Evolutionary conservation across 2,113 vertebrate genomes (phyloP), one percentile per base, ranked within the genome.

Genomic region (Leptobrachium leishanense): DNA sequence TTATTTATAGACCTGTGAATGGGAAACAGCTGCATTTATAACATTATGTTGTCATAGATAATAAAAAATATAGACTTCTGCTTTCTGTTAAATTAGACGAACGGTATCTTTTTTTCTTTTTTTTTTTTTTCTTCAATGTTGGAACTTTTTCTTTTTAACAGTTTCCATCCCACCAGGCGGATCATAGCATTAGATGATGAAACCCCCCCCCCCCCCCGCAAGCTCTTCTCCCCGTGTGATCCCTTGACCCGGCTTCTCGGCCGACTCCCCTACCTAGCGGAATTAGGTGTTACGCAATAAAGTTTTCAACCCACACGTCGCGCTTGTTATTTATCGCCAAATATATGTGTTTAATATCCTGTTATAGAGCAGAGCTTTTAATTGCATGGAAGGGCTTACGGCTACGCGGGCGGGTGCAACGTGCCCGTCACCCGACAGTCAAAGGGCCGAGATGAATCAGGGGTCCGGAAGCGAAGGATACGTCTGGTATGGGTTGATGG

Each of bases 1-100:
- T 86, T 84, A 85, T 83, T 82, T 89, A 89, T 87, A 77, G 86
- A 79, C 87, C 82, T 83, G 81, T 74, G 83, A 87, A 85, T 87
- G 74, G 81, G 87, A 88, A 90, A 6, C 88, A 89, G 82, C 88
- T 86, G 85, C 85, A 85, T 85, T 87, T 89, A 83, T 88, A 87
- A 83, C 82, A 86, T 73, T 83, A 76, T 81, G 57, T 88, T 87
- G 81, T 85, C 83, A 82, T 86, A 86, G 77, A 67, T 80, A 80
- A 80, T 80, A 80, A 80, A 80, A 80, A 74, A 80, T 80, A 80
- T 80, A 80, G 77, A 74, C 77, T 80, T 80, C 77, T 80, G 77
- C 77, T 80, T 74, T 80, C 71, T 80, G 77, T 80, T 80, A 80
- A 79, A 74, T 80, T 80, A 80, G 71, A 31, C 41, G 77, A 80